Conservation (phyloP, 1,140 invertebrate species). For the Gerris buenoi region DNA sequence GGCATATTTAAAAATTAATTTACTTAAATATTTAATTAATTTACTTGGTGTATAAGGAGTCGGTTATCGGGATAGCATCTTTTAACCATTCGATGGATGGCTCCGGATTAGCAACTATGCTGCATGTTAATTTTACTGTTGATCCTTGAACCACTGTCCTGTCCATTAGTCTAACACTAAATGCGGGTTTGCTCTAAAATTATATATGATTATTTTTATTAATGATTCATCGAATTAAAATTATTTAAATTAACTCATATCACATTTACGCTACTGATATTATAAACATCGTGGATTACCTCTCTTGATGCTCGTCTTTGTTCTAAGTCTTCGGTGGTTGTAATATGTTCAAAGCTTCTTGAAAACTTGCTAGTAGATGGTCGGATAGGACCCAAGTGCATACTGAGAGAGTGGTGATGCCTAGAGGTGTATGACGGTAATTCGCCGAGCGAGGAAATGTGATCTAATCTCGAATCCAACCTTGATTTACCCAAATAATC, state of each 20-base stretch:
- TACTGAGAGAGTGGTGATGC: not conserved
- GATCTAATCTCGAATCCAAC: not conserved
- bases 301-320: not conserved
- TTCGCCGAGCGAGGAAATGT: not conserved
- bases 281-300: too few relatives aligned
- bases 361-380: not conserved
- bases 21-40: too few relatives aligned
- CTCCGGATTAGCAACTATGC: constrained; percentile 63
- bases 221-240: too few relatives aligned
- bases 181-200: constrained; percentile 13
- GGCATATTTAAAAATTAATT: too few relatives aligned
- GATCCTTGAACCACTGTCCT: constrained; percentile 55
- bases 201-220: too few relatives aligned
- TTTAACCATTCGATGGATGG: constrained; percentile 70
- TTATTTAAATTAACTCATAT: too few relatives aligned
- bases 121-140: constrained; percentile 64
- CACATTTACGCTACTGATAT: too few relatives aligned
- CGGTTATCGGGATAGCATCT: constrained; percentile 40
- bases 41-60: constrained; percentile 14
- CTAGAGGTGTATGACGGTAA: not conserved
- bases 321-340: not conserved
- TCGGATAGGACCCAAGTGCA: not conserved
- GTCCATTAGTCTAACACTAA: constrained; percentile 54
- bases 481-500: not conserved
- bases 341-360: not conserved